Percentiles rank a stretch among this genome's conserved stretches.
Conservation (phyloP, 2,888 invertebrate species). For the Diplolepis rosae region DNA sequence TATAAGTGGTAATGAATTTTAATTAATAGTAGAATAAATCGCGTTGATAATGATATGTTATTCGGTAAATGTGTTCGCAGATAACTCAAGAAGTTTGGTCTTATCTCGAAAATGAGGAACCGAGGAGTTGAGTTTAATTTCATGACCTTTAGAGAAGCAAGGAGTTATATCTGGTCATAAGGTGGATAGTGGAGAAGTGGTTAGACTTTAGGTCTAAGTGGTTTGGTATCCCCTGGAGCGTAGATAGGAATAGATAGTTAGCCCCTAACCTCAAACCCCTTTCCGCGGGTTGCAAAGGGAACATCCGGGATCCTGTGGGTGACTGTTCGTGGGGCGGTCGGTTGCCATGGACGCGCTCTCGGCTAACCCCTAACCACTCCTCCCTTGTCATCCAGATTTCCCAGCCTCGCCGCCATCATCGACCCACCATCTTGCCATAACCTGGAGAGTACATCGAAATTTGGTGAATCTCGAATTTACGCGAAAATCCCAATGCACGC, state of each 20-base stretch:
- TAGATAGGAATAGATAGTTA: constrained; percentile 55
- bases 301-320: constrained; percentile 69
- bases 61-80: neutral
- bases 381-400: constrained; percentile 59
- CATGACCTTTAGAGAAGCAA: neutral
- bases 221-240: constrained; percentile 51
- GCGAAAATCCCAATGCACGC: constrained; percentile 38
- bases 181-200: constrained; percentile 40
- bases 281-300: constrained; percentile 56
- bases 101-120: neutral
- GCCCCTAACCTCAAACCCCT: constrained; percentile 38
- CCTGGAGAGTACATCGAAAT: constrained; percentile 50
- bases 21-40: neutral
- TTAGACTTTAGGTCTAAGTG: constrained; percentile 56
- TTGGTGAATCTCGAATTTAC: constrained; percentile 46
- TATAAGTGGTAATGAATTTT: neutral
- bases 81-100: neutral
- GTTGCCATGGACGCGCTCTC: constrained; percentile 72
- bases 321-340: constrained; percentile 70
- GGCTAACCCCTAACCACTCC: constrained; percentile 48
- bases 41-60: neutral
- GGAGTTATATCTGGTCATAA: neutral
- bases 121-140: neutral
- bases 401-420: constrained; percentile 71
- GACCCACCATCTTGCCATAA: constrained; percentile 72